phyloP scores from a whole-genome alignment of 2,888 invertebrate genomes.

The Merodon equestris region DNA sequence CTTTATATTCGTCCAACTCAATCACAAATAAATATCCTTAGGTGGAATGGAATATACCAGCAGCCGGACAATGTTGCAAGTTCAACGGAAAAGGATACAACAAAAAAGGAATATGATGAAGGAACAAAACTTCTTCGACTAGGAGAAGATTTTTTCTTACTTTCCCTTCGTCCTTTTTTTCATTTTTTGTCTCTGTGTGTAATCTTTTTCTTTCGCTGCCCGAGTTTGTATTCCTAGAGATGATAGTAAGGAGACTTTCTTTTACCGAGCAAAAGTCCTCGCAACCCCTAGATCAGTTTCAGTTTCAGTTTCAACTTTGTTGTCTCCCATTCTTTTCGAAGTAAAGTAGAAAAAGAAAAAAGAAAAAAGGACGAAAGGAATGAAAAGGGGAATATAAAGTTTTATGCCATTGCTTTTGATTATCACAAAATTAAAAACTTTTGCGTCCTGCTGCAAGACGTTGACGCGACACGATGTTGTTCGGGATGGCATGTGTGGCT shows the following conservation, averaged over 20 bases:
- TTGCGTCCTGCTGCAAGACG: slow-evolving; percentile 59
- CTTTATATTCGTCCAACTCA: slow-evolving; percentile 40
- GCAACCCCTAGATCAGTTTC: slow-evolving; percentile 53
- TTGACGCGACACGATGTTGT: not conserved
- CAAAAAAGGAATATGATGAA: not conserved
- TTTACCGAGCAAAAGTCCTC: not conserved
- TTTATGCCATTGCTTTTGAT: slow-evolving; percentile 68
- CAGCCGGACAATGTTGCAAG: slow-evolving; percentile 29
- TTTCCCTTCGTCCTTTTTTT: slow-evolving; percentile 14
- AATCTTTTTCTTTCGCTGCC: slow-evolving; percentile 44
- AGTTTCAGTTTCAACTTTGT: slow-evolving; percentile 64
- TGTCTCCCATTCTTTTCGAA: slow-evolving; percentile 35
- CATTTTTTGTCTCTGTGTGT: no score
- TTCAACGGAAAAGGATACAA: slow-evolving; percentile 57
- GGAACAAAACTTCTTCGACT: slow-evolving; percentile 3
- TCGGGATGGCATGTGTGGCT: not conserved
- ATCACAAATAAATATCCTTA: slow-evolving; percentile 65
- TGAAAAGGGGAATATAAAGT: slow-evolving; percentile 45
- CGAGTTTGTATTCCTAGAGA: slow-evolving; percentile 40
- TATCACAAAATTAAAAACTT: slow-evolving; percentile 69
- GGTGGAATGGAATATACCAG: slow-evolving; percentile 13
- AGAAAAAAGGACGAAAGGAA: not conserved
- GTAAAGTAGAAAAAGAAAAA: not conserved
- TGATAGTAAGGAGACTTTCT: slow-evolving; percentile 35
- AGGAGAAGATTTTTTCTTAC: slow-evolving; percentile 9